Conservation (phyloP, 1,140 invertebrate genomes). For the Calycopis cecrops region DNA sequence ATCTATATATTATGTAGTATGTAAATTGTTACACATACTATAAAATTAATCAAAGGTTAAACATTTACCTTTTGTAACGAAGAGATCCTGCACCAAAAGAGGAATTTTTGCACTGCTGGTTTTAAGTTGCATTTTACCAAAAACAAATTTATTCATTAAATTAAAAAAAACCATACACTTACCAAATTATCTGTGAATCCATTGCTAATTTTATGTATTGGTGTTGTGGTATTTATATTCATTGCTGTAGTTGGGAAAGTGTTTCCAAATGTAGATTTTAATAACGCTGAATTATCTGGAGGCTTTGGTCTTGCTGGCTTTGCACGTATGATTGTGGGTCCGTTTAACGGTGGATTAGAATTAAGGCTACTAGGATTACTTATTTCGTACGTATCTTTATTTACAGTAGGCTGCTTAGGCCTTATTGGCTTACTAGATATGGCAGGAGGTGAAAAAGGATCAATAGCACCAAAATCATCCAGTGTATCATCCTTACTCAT, state of each 20-base stretch:
- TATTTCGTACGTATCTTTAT: conserved; percentile 51
- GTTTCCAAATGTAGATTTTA: conserved; percentile 54
- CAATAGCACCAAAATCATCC: conserved; percentile 60
- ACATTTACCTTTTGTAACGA: no score
- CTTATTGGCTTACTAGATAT: conserved; percentile 40
- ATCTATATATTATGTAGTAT: no score
- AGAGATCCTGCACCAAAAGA: no score
- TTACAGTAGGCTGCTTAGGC: conserved; percentile 45
- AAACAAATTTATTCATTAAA: no score
- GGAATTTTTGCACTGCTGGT: no score
- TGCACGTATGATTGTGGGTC: conserved; percentile 82
- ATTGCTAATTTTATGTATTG: conserved; percentile 56
- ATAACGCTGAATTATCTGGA: conserved; percentile 71
- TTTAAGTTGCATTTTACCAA: no score
- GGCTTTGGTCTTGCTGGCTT: conserved; percentile 86
- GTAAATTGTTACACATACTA: no score
- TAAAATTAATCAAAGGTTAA: no score
- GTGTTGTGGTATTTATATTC: conserved; percentile 60
- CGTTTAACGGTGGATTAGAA: conserved; percentile 58
- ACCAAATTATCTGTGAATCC: conserved; percentile 51
- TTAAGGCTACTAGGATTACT: conserved; percentile 62
- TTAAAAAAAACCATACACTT: conserved; percentile 35
- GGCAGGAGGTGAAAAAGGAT: conserved; percentile 68
- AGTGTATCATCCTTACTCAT: conserved; percentile 69
- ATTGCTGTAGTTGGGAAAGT: conserved; percentile 51